These are phyloP conservation scores for Virgularia gustaviana DNA, from an alignment of 92 coral and sea anemone genomes.

Conservation along the genomic window DNA sequence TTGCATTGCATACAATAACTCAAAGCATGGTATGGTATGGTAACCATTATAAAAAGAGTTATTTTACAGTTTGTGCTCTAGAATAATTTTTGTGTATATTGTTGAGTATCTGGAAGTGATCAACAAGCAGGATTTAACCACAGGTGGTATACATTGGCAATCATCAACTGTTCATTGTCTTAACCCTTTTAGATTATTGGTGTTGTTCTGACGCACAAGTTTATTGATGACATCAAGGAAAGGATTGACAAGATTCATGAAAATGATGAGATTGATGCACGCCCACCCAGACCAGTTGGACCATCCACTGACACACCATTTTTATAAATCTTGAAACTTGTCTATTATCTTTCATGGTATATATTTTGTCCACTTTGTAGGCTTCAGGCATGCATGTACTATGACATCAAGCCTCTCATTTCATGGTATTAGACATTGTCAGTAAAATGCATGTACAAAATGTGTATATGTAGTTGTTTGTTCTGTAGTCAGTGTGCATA, in stretches of 20 bases:
- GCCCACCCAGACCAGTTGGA: constrained; percentile 25
- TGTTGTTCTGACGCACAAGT: constrained; percentile 81
- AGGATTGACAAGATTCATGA: constrained; percentile 65
- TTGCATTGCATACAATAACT: no score
- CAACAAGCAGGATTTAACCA: not conserved
- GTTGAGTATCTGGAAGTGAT: no score
- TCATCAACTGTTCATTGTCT: not conserved
- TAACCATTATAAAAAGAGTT: no score
- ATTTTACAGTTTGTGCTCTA: no score
- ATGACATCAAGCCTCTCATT: not conserved
- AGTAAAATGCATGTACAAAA: no score
- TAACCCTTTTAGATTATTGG: constrained; percentile 63
- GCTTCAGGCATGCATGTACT: not conserved
- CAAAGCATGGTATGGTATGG: no score
- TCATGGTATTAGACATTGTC: not conserved
- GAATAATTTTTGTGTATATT: no score
- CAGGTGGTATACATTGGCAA: no score
- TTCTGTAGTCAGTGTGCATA: no score
- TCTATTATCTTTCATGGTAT: not conserved
- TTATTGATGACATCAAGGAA: constrained; percentile 73
- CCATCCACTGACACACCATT: constrained; percentile 22
- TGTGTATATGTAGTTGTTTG: no score
- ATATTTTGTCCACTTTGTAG: not conserved
- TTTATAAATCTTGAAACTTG: constrained; percentile 5
- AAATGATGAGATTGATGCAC: not conserved